phyloP scores from a whole-genome alignment of 2,888 invertebrate genomes.

The Ernsta delagoae region DNA sequence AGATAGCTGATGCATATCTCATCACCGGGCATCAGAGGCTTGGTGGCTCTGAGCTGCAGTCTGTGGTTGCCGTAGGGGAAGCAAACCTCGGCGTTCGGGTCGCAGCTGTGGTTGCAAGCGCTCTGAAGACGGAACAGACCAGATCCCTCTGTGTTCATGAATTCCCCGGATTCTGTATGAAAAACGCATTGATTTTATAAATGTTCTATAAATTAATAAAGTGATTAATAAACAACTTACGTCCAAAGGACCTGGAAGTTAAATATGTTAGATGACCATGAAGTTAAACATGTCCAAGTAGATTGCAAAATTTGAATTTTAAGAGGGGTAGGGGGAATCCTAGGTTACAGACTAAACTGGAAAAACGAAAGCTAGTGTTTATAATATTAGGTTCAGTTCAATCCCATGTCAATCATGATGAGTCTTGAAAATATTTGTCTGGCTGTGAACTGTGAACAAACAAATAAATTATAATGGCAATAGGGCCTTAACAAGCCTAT shows the following conservation, averaged over 20 bases:
- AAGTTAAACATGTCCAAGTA: too few species aligned
- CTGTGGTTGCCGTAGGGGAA: constrained; percentile 93
- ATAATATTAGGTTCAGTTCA: too few species aligned
- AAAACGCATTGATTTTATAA: background rate
- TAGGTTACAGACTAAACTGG: background rate
- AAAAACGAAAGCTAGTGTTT: too few species aligned
- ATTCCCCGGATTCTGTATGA: constrained; percentile 87
- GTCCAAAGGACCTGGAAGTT: too few species aligned
- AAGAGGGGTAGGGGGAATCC: too few species aligned
- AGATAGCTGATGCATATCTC: constrained; percentile 97
- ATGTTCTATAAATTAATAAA: background rate
- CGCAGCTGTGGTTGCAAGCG: constrained; percentile 96
- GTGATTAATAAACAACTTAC: too few species aligned
- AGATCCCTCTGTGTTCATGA: constrained; percentile 96
- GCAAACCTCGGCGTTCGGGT: constrained; percentile 93
- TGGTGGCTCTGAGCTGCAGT: constrained; percentile 89
- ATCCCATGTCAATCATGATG: too few species aligned
- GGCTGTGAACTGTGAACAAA: too few species aligned
- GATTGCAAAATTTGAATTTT: too few species aligned
- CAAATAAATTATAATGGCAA: too few species aligned
- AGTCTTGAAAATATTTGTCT: too few species aligned
- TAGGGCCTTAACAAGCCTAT: background rate
- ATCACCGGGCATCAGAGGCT: constrained; percentile 90
- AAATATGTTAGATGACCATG: too few species aligned
- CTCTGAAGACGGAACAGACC: constrained; percentile 95